Conservation (phyloP, 2,113 vertebrate genomes). For the Larimichthys polyactis region DNA sequence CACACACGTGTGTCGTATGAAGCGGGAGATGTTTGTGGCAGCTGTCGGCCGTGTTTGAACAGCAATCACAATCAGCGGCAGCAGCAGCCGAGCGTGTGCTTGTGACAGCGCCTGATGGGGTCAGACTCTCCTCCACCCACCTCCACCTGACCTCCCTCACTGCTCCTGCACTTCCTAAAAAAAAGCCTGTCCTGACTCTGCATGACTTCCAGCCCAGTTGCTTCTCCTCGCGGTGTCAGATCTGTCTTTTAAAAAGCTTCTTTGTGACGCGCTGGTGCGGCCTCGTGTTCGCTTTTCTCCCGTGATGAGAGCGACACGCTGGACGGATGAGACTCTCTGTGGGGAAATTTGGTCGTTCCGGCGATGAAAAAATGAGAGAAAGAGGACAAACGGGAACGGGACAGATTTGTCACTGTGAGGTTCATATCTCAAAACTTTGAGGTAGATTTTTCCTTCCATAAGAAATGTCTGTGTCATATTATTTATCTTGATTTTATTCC, state of each 20-base stretch:
- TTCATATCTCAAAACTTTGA: neutral
- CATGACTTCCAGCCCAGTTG: conserved; percentile 29
- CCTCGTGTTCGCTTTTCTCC: conserved; percentile 13
- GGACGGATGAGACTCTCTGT: neutral
- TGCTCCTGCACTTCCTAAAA: conserved; percentile 20
- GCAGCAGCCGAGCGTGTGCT: conserved; percentile 72
- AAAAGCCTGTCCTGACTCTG: conserved; percentile 12
- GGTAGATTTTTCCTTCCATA: neutral
- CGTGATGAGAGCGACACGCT: neutral
- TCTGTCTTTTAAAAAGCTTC: conserved; percentile 55
- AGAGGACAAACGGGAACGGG: neutral
- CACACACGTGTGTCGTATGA: conserved; percentile 50
- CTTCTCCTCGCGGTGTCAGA: conserved; percentile 10
- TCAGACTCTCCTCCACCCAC: conserved; percentile 21
- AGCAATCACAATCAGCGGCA: conserved; percentile 78
- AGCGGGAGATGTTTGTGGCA: conserved; percentile 78
- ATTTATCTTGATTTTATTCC: neutral
- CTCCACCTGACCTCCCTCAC: neutral
- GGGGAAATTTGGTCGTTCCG: neutral
- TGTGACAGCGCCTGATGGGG: conserved; percentile 67
- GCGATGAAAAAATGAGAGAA: neutral
- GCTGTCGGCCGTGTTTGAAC: conserved; percentile 80
- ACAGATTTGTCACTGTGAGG: neutral
- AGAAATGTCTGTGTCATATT: too few species aligned
- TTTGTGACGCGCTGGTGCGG: conserved; percentile 23